Evolutionary conservation across 2,113 vertebrate genomes (phyloP).

Genomic region (Marcusenius ussheri): DNA sequence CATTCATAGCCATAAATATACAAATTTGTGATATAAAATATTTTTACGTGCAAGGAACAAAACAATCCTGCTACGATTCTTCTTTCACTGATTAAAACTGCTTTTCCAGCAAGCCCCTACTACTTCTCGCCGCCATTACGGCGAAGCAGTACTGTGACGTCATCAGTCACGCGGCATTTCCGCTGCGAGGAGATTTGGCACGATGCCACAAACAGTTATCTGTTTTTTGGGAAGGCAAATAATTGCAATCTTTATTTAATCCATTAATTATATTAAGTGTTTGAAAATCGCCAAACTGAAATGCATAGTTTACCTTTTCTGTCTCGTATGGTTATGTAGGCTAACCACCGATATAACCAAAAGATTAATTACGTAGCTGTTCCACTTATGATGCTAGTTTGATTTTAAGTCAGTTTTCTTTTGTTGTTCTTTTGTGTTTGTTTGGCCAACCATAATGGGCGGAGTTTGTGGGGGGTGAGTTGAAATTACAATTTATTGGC

Average conservation of each 20-base stretch:
- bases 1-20: neutral
- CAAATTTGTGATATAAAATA: neutral
- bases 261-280: neutral
- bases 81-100: neutral
- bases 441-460: neutral
- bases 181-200: neutral
- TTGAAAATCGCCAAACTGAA: neutral
- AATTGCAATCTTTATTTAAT: neutral
- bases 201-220: neutral
- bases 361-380: neutral
- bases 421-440: neutral
- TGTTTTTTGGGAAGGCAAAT: neutral
- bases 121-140: neutral
- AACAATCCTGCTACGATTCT: neutral
- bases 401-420: neutral
- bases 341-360: neutral
- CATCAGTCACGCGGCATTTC: neutral
- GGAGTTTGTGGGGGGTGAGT: neutral
- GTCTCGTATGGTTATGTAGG: neutral
- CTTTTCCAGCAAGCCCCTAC: neutral
- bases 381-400: neutral
- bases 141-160: neutral
- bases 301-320: neutral
- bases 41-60: neutral
- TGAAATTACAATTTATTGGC: neutral